Evolutionary conservation across 2,113 vertebrate species (phyloP), one percentile per base, ranked within the genome.

Genomic region (Mirza zaza): DNA sequence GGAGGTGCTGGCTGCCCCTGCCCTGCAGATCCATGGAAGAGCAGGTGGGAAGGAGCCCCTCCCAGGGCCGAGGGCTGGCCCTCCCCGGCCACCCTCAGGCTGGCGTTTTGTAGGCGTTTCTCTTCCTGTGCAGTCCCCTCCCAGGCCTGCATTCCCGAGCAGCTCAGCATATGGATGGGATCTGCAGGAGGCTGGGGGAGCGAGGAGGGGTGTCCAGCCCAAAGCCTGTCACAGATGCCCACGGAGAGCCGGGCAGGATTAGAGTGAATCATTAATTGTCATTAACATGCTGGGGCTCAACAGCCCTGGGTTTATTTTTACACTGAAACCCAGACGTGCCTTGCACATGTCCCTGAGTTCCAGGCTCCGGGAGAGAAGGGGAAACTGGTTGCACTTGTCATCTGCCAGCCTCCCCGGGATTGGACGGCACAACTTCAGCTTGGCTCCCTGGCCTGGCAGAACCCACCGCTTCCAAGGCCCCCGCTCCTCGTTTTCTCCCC

Each of bases 281-380:
- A 98, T 98, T 98, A 98, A 98, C 97, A 97, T 90, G 57, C 91
- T 63, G 95, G 87, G 96, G 97, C 94, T 92, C 11, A 36, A 98
- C 97, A 97, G 95, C 89, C 96, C 21, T 18, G 52, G 94, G 82
- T 97, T 98, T 98, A 98, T 98, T 98, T 98, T 98, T 97, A 80
- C 93, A 93, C 92, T 21, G 36, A 87, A 84, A 87, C 76, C 77
- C 48, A 83, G 96, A 95, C 88, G 59, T 96, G 93, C 96, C 91
- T 95, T 39, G 63, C 97, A 95, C 95, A 91, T 93, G 91, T 91
- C 94, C 88, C 96, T 68, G 82, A 79, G 87, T 81, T 96, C 96
- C 15, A 3, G 76, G 86, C 82, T 97, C 68, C 0, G 10, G 48
- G 87, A 91, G 70, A 91, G 68, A 90, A 91, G 85, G 73, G 92